phyloP scores from a whole-genome alignment of 2,888 invertebrate species.

The Gryllus longicercus region DNA sequence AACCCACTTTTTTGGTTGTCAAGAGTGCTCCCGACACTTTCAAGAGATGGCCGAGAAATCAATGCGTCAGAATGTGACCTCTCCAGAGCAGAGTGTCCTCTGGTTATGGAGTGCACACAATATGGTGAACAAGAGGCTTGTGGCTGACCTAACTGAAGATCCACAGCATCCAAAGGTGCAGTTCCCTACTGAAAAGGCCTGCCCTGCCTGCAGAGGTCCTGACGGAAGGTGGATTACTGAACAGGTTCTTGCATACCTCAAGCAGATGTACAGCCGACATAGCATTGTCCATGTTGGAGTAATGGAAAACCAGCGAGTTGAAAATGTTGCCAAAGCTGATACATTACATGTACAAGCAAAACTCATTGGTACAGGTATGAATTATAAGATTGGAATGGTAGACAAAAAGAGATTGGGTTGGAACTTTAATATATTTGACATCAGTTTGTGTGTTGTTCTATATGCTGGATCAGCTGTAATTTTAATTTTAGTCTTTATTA shows the following conservation, averaged over 20 bases:
- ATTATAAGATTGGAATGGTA: conserved; percentile 28
- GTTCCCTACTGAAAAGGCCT: conserved; percentile 70
- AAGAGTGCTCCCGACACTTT: conserved; percentile 87
- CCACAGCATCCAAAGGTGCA: conserved; percentile 83
- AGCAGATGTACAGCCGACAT: conserved; percentile 50
- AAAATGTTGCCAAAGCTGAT: neutral
- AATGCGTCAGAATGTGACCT: conserved; percentile 65
- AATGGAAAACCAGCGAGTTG: neutral
- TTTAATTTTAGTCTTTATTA: conserved; percentile 69
- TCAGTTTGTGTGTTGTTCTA: conserved; percentile 71
- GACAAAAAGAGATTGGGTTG: conserved; percentile 42
- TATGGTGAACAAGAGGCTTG: conserved; percentile 81
- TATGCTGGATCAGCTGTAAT: conserved; percentile 71
- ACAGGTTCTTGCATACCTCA: conserved; percentile 62
- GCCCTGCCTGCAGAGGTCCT: conserved; percentile 62
- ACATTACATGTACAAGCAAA: neutral
- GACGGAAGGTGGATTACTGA: conserved; percentile 60
- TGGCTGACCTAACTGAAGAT: conserved; percentile 86
- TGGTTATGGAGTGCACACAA: conserved; percentile 97
- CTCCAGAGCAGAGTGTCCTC: conserved; percentile 71
- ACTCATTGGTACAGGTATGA: conserved; percentile 36
- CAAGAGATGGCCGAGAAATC: conserved; percentile 73
- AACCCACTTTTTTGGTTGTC: conserved; percentile 89
- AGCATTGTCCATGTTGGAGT: conserved; percentile 37
- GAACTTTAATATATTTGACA: conserved; percentile 64